Percentiles rank a stretch among this genome's conserved stretches.
phyloP scores from a whole-genome alignment of 2,113 vertebrate species.

The Brachypodius melanocephalos region DNA sequence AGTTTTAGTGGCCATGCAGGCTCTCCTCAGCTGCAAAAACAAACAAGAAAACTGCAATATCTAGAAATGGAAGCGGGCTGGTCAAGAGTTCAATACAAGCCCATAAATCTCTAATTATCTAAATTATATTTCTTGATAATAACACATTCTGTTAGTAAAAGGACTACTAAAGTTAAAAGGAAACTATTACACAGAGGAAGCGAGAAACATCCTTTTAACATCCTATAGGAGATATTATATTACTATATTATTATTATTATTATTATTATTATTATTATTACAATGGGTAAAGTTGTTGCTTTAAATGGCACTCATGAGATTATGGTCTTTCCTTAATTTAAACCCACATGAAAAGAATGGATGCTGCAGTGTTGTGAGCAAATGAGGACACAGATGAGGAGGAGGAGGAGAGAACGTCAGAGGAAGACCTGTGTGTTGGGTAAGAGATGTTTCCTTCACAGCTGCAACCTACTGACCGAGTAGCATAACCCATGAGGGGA shows the following conservation, averaged over 20 bases:
- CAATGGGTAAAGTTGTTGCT: background rate
- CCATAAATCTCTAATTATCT: slow-evolving; percentile 6
- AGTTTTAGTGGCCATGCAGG: background rate
- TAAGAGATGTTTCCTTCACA: background rate
- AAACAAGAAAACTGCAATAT: background rate
- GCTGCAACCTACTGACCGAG: background rate
- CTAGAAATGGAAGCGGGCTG: background rate
- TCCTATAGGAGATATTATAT: background rate
- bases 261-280: background rate
- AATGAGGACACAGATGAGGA: background rate
- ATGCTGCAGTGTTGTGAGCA: background rate
- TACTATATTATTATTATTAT: background rate
- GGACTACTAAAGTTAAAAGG: slow-evolving; percentile 12
- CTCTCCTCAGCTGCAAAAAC: background rate
- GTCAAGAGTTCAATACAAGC: background rate
- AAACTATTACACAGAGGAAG: background rate
- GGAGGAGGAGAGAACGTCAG: background rate
- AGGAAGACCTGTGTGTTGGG: background rate
- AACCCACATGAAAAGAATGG: background rate
- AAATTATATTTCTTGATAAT: background rate
- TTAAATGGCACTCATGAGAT: background rate
- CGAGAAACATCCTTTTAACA: background rate
- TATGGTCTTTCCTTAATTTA: background rate
- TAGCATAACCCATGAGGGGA: background rate
- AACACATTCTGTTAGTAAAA: background rate